These are phyloP conservation scores for Amphiprion clarkii DNA, from an alignment of 2,797 vertebrate species.

Conservation along the genomic window DNA sequence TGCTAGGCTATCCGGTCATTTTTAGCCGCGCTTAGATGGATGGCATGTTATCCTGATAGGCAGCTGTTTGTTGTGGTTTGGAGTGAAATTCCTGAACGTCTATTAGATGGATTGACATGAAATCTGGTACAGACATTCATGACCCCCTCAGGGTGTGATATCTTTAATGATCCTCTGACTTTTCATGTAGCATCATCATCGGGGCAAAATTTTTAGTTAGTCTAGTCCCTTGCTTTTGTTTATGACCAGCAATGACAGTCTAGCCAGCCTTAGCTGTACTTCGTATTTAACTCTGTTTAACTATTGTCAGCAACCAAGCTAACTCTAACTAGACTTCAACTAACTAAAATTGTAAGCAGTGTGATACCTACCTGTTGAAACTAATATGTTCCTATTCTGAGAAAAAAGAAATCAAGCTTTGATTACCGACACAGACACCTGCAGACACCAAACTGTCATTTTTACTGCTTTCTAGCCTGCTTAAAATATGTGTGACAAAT, in stretches of 20 bases:
- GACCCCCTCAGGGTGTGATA: too few species aligned
- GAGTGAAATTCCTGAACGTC: conserved; percentile 1
- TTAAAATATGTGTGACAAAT: too few species aligned
- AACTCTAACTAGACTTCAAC: too few species aligned
- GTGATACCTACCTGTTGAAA: neutral
- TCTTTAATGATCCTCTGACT: neutral
- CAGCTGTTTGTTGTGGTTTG: conserved; percentile 1
- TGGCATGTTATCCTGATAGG: conserved; percentile 1
- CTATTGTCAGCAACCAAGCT: neutral
- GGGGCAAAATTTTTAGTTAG: too few species aligned
- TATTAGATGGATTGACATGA: neutral
- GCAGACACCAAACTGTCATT: too few species aligned
- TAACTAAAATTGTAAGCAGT: neutral
- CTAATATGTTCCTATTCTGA: neutral
- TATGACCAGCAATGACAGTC: neutral
- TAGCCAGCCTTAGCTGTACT: neutral
- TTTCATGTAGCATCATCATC: neutral
- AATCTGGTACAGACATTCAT: neutral
- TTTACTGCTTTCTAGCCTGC: too few species aligned
- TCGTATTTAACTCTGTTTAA: neutral
- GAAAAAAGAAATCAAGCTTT: neutral
- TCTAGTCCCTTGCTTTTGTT: neutral
- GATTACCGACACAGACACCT: too few species aligned
- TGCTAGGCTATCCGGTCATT: neutral
- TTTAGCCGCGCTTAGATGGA: neutral